phyloP scores from a whole-genome alignment of 2,113 vertebrate genomes.

The Entelurus aequoreus region DNA sequence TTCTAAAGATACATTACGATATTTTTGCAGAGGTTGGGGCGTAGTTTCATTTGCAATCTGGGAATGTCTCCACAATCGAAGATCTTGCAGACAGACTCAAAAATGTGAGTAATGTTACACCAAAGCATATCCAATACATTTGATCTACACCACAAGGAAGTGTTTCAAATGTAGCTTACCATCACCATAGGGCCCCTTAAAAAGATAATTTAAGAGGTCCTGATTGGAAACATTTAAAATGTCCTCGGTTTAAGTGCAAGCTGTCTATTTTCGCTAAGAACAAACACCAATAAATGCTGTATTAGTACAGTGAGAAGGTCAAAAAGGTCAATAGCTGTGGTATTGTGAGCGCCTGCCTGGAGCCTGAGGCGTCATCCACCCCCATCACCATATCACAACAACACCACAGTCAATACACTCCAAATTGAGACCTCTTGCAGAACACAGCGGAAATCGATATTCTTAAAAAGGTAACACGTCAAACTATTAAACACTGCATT shows the following conservation, averaged over 20 bases:
- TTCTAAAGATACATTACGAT: no score
- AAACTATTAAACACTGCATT: conserved; percentile 77
- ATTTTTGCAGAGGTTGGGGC: no score
- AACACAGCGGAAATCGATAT: conserved; percentile 69
- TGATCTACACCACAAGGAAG: no score
- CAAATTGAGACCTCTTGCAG: conserved; percentile 71
- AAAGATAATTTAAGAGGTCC: not conserved
- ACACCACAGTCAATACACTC: conserved; percentile 71
- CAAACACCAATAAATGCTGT: not conserved
- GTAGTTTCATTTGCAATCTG: no score
- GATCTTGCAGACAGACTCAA: no score
- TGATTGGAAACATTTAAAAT: conserved; percentile 13
- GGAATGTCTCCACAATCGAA: no score
- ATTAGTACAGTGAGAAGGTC: conserved; percentile 60
- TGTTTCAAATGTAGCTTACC: no score
- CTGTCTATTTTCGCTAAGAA: conserved; percentile 18
- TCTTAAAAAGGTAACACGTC: conserved; percentile 78
- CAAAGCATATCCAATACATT: no score
- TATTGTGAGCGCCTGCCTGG: conserved; percentile 62
- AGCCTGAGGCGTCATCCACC: conserved; percentile 54
- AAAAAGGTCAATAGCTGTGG: conserved; percentile 70
- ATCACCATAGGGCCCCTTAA: not conserved
- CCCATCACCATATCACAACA: conserved; percentile 69
- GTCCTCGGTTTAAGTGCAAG: conserved; percentile 14
- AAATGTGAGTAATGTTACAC: no score